These are phyloP conservation scores for Pinna nobilis DNA, from an alignment of 1,140 invertebrate genomes.

Conservation along the genomic window DNA sequence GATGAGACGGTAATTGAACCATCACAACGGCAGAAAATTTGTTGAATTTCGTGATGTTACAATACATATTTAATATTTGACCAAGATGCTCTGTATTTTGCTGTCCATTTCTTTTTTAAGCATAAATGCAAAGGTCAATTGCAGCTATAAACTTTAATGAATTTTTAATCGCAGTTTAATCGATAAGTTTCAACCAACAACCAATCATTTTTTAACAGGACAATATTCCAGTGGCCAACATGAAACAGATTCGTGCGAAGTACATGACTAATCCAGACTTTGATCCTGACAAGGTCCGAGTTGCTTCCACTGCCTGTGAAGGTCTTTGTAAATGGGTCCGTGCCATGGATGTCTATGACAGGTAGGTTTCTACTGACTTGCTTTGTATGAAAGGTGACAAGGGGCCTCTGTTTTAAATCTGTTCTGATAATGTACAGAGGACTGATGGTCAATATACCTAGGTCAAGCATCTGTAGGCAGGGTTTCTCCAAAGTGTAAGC, in stretches of 20 bases:
- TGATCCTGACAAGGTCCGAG: slow-evolving; percentile 74
- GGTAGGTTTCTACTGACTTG: slow-evolving; percentile 49
- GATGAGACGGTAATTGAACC: too few species aligned
- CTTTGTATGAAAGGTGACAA: neutral
- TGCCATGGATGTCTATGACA: slow-evolving; percentile 75
- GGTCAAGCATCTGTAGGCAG: too few species aligned
- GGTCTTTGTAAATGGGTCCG: slow-evolving; percentile 74
- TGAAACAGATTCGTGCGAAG: slow-evolving; percentile 72
- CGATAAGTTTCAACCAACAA: neutral
- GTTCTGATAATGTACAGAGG: too few species aligned
- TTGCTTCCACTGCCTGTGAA: slow-evolving; percentile 75
- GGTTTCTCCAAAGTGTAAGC: too few species aligned
- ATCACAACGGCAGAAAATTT: too few species aligned
- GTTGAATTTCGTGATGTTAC: too few species aligned
- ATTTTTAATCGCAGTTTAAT: neutral
- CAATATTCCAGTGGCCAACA: slow-evolving; percentile 71
- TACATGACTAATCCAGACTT: slow-evolving; percentile 75
- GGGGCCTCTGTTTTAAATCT: too few species aligned
- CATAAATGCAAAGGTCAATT: too few species aligned
- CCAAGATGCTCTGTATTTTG: too few species aligned
- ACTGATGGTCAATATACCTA: too few species aligned
- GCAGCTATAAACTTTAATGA: neutral
- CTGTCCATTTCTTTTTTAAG: too few species aligned
- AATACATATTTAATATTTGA: too few species aligned
- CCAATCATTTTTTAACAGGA: slow-evolving; percentile 56